Evolutionary conservation across 2,888 invertebrate species (phyloP).

Genomic region (Pseudanteris insignis): DNA sequence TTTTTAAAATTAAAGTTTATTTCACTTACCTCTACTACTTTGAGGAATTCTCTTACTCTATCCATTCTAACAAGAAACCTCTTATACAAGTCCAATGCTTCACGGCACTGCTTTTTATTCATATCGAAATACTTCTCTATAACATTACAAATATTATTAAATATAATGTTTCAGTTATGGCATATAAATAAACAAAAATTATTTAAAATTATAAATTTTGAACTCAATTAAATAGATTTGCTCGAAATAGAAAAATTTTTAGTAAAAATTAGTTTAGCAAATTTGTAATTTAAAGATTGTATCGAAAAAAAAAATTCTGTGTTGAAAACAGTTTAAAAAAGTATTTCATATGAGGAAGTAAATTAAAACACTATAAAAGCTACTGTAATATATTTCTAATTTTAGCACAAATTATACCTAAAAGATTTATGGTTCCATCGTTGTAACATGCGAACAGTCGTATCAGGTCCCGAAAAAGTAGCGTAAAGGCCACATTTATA

Average conservation of each 20-base stretch:
- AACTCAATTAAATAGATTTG: no score
- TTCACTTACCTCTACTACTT: conserved; percentile 78
- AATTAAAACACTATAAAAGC: no score
- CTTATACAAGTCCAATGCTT: conserved; percentile 98
- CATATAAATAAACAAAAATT: no score
- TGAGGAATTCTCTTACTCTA: conserved; percentile 96
- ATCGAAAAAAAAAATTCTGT: no score
- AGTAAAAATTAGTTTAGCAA: no score
- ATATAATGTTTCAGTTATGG: no score
- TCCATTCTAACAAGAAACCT: conserved; percentile 99
- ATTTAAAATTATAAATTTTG: no score
- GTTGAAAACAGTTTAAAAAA: no score
- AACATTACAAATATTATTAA: conserved; percentile 36
- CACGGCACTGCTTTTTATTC: conserved; percentile 99
- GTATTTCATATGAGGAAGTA: no score
- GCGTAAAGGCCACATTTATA: conserved; percentile 98
- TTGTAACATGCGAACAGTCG: conserved; percentile 99
- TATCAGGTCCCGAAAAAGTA: conserved; percentile 98
- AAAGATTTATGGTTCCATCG: conserved; percentile 97
- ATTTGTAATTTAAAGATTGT: no score
- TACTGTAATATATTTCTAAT: not conserved
- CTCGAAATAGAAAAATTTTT: no score
- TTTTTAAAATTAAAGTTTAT: conserved; percentile 9
- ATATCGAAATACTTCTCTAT: conserved; percentile 98
- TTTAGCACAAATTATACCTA: conserved; percentile 70